Conservation (phyloP, 2,113 vertebrate species). For the Sclerurus mexicanus region DNA sequence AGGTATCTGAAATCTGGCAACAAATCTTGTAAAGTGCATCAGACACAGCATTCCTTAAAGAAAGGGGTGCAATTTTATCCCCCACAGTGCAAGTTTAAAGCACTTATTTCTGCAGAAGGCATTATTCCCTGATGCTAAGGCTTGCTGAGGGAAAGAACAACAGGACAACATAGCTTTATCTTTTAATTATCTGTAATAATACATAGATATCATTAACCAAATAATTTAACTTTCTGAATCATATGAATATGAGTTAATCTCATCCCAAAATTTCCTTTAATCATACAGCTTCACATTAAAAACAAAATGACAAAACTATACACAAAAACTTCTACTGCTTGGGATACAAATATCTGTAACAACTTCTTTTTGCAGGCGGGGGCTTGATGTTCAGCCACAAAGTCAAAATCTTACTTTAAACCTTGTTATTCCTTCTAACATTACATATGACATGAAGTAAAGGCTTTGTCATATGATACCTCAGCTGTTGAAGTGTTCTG, state of each 20-base stretch:
- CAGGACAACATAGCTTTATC: background rate
- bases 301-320: background rate
- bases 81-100: background rate
- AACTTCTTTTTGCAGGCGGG: background rate
- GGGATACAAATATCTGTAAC: background rate
- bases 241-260: background rate
- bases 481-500: constrained; percentile 46
- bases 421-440: background rate
- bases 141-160: background rate
- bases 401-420: background rate
- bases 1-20: background rate
- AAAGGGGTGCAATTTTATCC: background rate
- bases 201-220: background rate
- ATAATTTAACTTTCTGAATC: background rate
- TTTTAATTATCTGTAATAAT: background rate
- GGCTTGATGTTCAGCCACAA: background rate
- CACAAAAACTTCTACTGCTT: background rate
- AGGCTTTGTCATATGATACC: background rate
- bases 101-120: background rate
- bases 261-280: background rate
- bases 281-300: background rate
- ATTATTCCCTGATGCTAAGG: background rate
- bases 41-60: background rate
- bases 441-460: background rate
- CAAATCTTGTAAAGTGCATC: background rate